These are phyloP conservation scores for Sycophila texana DNA, from an alignment of 2,888 invertebrate genomes.

Conservation along the genomic window DNA sequence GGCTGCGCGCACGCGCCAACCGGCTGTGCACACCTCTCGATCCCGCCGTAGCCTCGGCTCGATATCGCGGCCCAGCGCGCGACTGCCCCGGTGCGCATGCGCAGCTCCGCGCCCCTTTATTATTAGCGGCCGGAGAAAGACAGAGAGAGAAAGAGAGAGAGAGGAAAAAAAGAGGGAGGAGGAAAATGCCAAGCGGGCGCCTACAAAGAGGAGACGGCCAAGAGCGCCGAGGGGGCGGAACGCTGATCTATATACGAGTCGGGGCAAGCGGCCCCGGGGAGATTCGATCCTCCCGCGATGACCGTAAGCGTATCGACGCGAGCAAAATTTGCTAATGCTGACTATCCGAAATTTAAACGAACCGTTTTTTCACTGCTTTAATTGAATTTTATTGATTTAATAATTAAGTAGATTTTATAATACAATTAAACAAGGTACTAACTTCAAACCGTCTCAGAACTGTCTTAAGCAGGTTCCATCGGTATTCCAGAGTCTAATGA, in stretches of 20 bases:
- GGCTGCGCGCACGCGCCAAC: slow-evolving; percentile 62
- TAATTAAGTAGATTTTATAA: too few species aligned
- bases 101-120: slow-evolving; percentile 28
- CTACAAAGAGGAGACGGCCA: slow-evolving; percentile 49
- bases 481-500: too few species aligned
- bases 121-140: slow-evolving; percentile 4
- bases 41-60: not conserved
- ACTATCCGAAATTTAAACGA: too few species aligned
- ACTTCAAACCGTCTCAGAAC: too few species aligned
- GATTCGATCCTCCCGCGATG: too few species aligned
- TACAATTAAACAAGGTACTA: too few species aligned
- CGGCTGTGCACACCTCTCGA: not conserved
- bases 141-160: not conserved
- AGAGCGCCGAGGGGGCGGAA: not conserved
- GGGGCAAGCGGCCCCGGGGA: not conserved
- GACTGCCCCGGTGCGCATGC: not conserved
- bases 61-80: not conserved
- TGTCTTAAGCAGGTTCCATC: too few species aligned
- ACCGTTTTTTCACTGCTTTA: too few species aligned
- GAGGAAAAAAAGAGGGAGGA: not conserved
- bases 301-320: too few species aligned
- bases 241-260: not conserved
- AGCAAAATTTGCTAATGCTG: too few species aligned
- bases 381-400: too few species aligned
- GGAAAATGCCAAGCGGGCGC: not conserved